Evolutionary conservation across 2,888 invertebrate genomes (phyloP).

Genomic region (Acleris laterana): DNA sequence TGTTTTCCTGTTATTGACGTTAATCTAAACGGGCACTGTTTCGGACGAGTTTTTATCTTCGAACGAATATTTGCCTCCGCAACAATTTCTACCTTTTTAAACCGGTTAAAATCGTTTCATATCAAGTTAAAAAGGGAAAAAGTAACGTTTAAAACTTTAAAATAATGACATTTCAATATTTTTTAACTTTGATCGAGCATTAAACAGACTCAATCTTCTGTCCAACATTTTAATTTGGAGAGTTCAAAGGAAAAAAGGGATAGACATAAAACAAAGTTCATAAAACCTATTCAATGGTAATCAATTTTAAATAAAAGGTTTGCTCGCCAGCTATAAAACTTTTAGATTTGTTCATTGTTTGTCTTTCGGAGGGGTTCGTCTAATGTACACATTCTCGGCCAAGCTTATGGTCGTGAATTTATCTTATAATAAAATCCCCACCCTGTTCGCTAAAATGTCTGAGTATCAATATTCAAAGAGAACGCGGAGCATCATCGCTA

Average conservation of each 20-base stretch:
- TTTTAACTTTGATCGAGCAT: too few species aligned
- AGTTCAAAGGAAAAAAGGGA: slow-evolving; percentile 5
- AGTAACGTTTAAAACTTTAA: too few species aligned
- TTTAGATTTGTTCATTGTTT: slow-evolving; percentile 29
- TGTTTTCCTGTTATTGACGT: neutral
- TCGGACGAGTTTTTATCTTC: too few species aligned
- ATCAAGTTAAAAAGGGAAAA: neutral
- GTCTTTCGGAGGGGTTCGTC: slow-evolving; percentile 11
- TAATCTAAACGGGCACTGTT: too few species aligned
- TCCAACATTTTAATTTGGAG: neutral
- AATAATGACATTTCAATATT: too few species aligned
- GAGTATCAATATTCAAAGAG: neutral
- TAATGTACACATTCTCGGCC: slow-evolving; percentile 2
- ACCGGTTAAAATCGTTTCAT: neutral
- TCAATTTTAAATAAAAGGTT: slow-evolving; percentile 28
- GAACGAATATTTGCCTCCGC: too few species aligned
- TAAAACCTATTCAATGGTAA: slow-evolving; percentile 18
- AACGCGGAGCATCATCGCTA: neutral
- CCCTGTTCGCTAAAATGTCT: neutral
- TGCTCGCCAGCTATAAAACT: slow-evolving; percentile 20
- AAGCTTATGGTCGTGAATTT: slow-evolving; percentile 2
- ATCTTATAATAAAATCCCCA: neutral
- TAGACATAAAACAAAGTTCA: slow-evolving; percentile 14
- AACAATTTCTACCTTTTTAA: neutral
- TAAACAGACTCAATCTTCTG: too few species aligned